A percentile compares a stretch with the other conserved stretches of the same genome.
Evolutionary conservation across 2,797 vertebrate species (phyloP).

Genomic region (Synaphobranchus kaupii): DNA sequence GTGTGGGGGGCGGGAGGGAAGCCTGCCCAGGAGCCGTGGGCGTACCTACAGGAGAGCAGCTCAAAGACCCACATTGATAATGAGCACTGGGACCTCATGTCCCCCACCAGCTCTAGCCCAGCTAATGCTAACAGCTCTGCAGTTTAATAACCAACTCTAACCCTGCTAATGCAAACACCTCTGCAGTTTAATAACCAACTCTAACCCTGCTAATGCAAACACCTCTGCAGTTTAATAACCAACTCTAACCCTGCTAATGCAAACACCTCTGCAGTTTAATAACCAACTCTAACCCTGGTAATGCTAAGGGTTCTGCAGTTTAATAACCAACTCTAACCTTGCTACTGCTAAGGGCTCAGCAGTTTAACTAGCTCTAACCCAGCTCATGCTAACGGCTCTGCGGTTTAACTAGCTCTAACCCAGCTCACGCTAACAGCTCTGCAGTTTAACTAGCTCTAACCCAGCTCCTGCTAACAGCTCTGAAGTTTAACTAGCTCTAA

Average conservation of each 20-base stretch:
- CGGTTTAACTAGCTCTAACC: not conserved
- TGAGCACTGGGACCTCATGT: conserved; percentile 10
- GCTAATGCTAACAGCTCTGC: conserved; percentile 19
- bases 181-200: not conserved
- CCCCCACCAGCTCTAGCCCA: conserved; percentile 29
- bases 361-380: conserved; percentile 14
- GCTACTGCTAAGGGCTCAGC: too few relatives aligned
- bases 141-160: not conserved
- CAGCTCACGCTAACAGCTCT: not conserved
- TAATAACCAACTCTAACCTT: too few relatives aligned
- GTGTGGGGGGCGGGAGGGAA: conserved; percentile 35
- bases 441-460: conserved; percentile 28
- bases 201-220: not conserved
- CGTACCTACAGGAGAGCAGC: conserved; percentile 48
- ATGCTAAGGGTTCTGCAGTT: too few relatives aligned
- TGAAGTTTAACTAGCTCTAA: conserved; percentile 26
- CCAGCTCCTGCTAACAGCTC: conserved; percentile 13
- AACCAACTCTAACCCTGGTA: not conserved
- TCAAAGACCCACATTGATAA: conserved; percentile 35
- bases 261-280: not conserved
- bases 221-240: not conserved
- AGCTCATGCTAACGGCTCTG: not conserved
- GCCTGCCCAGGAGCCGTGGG: conserved; percentile 44
- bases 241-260: not conserved
- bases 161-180: not conserved